phyloP scores from a whole-genome alignment of 2,888 invertebrate species.

The Tetragnatha montana region DNA sequence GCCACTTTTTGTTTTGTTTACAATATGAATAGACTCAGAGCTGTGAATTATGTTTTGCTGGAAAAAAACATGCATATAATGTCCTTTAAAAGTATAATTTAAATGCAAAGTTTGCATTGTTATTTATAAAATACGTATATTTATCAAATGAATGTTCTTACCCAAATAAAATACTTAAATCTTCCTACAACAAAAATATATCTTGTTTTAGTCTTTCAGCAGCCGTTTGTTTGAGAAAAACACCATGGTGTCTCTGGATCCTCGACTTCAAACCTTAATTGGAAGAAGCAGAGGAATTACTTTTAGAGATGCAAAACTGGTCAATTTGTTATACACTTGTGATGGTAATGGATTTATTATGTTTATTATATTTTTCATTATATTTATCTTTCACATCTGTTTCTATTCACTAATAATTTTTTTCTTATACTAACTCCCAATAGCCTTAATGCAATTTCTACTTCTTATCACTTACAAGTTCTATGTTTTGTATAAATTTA shows the following conservation, averaged over 20 bases:
- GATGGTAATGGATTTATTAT: conserved; percentile 51
- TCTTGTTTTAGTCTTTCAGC: conserved; percentile 70
- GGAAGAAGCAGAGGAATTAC: conserved; percentile 73
- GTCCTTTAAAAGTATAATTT: not conserved
- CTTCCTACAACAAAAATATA: not conserved
- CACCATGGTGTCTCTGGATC: conserved; percentile 74
- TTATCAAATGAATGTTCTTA: not conserved
- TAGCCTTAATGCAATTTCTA: not conserved
- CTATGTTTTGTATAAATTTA: conserved; percentile 1
- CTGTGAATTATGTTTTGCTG: not conserved
- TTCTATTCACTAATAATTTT: too few species aligned
- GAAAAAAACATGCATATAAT: too few species aligned
- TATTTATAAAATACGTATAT: not conserved
- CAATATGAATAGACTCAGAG: not conserved
- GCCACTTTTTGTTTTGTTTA: not conserved
- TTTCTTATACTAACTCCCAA: not conserved
- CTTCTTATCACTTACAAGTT: not conserved
- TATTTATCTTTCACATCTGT: too few species aligned
- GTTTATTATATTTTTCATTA: too few species aligned
- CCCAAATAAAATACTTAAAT: too few species aligned
- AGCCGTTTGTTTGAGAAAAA: conserved; percentile 72
- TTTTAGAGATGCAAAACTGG: conserved; percentile 73
- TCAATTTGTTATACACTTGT: conserved; percentile 73
- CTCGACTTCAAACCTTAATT: conserved; percentile 73
- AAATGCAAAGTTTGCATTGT: not conserved